Evolutionary conservation across 1,140 invertebrate genomes (phyloP), one percentile per base, ranked within the genome.

Genomic region (Euschistus heros): DNA sequence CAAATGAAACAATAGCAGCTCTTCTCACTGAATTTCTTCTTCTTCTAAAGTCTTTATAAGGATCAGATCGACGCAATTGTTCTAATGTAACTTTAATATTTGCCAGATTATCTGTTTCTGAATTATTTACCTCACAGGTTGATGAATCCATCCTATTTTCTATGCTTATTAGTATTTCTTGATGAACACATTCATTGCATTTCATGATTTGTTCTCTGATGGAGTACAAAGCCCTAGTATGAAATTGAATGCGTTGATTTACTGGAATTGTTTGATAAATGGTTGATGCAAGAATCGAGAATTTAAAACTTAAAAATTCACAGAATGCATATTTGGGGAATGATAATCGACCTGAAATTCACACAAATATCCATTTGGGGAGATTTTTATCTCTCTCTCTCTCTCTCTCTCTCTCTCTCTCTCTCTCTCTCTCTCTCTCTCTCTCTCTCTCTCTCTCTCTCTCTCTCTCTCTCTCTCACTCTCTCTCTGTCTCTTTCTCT

Each of bases 271-370:
- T 26, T 57, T 57, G 54, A 26, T 57, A 57, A 57, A 57, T 57
- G 2, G 54, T 57, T 10, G 18, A 17, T 3, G 14, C 18, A 26
- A 57, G 54, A 20, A 57, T 24, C 15, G 20, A 15, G 24, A 57
- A 57, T 57, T 24, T 22, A 27, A 57, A 57, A 24, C 54, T 27
- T 24, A 57, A 26, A 24, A 57, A 57, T 17, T 57, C 15, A 15
- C 54, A 57, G 15, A 57, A 26, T 8, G 54, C 54, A 27, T 57
- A 57, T 26, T 57, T 57, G 18, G 54, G 54, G 20, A 57, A 57
- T 5, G 47, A 50, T 6, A 50, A 18, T 7, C n/a, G 5, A 6
- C 6, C n/a, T 50, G 47, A 22, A 50, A 50, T 18, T 14, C n/a
- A 22, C 0, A 50, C 4, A 50, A 50, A 50, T 18, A 22, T 6